Conservation (phyloP, 2,797 vertebrate species). For the Pristis pectinata region DNA sequence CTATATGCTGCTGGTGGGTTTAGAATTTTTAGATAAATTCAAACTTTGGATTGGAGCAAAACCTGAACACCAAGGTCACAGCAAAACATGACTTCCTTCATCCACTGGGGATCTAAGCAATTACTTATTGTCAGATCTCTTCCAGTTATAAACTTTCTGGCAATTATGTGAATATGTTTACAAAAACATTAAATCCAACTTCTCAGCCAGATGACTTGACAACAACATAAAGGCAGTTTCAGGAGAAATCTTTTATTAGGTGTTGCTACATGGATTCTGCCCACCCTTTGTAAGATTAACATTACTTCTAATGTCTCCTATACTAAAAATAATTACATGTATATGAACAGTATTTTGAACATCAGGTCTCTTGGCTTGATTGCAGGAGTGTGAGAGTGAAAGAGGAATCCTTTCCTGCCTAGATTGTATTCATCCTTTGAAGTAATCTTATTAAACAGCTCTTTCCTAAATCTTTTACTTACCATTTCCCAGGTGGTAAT, state of each 20-base stretch:
- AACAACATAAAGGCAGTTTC: neutral
- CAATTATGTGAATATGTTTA: neutral
- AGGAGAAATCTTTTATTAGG: neutral
- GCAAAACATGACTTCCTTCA: neutral
- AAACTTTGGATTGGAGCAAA: neutral
- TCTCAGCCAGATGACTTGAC: neutral
- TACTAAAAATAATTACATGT: neutral
- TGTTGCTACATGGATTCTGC: neutral
- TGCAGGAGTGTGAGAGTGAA: neutral
- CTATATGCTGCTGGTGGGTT: neutral
- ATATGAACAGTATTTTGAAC: neutral
- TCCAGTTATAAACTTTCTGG: neutral
- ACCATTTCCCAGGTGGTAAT: constrained; percentile 11
- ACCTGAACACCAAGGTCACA: neutral
- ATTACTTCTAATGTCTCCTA: neutral
- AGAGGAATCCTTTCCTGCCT: neutral
- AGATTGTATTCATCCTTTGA: neutral
- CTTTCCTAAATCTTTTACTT: neutral
- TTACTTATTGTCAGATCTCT: neutral
- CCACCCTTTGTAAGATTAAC: neutral
- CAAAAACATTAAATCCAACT: neutral
- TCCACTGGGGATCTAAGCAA: neutral
- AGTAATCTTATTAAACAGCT: neutral
- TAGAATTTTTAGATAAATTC: neutral
- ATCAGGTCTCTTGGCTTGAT: neutral